Conservation (phyloP, 2,113 vertebrate species). For the Gila orcuttii region DNA sequence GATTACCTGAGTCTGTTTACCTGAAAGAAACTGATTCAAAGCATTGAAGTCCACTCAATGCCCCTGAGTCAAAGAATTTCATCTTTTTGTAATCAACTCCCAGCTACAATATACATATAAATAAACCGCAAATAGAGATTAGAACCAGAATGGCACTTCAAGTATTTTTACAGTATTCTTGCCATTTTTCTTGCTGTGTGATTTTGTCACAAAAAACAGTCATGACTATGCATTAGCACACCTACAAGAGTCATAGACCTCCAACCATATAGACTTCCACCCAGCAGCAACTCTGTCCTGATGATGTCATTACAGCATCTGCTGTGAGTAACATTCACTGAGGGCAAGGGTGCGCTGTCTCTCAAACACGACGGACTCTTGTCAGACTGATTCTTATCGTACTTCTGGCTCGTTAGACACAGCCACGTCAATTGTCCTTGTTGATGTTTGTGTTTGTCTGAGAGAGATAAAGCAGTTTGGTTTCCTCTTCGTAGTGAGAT, state of each 20-base stretch:
- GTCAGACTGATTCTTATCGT: conserved; percentile 39
- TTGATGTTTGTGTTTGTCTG: background rate
- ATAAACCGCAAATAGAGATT: background rate
- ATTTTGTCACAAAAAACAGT: background rate
- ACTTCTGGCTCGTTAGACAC: conserved; percentile 11
- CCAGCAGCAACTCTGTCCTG: background rate
- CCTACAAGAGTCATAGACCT: no score
- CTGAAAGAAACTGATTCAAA: background rate
- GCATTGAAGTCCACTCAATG: background rate
- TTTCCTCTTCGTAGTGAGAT: background rate
- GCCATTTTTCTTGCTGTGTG: background rate
- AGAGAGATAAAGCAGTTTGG: background rate
- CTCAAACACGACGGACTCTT: conserved; percentile 34
- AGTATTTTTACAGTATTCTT: background rate
- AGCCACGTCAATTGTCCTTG: background rate
- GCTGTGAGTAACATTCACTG: background rate
- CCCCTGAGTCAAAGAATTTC: background rate
- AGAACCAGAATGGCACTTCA: background rate
- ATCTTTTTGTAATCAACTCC: background rate
- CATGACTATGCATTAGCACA: background rate
- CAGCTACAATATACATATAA: background rate
- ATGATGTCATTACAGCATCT: conserved; percentile 22
- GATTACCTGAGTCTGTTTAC: background rate
- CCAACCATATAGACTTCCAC: background rate
- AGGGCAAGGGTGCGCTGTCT: background rate